A percentile compares a stretch with the other conserved stretches of the same genome.
phyloP scores from a whole-genome alignment of 2,888 invertebrate species.

The Cynaeus angustus region DNA sequence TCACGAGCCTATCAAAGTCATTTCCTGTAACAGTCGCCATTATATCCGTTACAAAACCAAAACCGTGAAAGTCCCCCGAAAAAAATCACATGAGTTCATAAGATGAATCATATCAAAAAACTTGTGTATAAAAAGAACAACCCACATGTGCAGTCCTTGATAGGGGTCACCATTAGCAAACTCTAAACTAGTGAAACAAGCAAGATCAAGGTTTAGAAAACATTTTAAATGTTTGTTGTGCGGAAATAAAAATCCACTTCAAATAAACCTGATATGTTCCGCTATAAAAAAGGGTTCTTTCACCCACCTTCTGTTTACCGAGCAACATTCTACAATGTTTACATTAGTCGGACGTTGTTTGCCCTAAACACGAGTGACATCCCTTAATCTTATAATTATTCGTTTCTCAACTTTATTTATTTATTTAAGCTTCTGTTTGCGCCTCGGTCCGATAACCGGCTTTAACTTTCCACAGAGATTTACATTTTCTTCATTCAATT shows the following conservation, averaged over 20 bases:
- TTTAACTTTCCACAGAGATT: background rate
- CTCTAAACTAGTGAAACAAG: too few relatives aligned
- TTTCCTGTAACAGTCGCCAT: constrained; percentile 33
- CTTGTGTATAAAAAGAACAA: background rate
- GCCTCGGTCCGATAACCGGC: background rate
- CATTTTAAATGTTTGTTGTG: too few relatives aligned
- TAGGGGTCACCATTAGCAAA: too few relatives aligned
- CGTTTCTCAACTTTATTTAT: background rate
- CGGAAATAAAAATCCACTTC: too few relatives aligned
- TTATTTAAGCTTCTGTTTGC: constrained; percentile 14
- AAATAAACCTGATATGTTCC: too few relatives aligned
- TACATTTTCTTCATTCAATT: constrained; percentile 17
- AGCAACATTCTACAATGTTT: background rate
- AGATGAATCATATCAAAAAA: constrained; percentile 13
- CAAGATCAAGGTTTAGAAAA: too few relatives aligned
- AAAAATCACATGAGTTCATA: constrained; percentile 22
- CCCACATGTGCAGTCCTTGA: background rate
- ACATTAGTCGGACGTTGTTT: background rate
- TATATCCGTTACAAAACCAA: constrained; percentile 23
- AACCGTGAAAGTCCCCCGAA: constrained; percentile 23
- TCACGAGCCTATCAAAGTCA: constrained; percentile 32
- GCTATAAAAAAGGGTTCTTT: background rate
- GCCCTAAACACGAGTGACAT: background rate
- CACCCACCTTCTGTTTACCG: background rate
- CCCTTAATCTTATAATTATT: constrained; percentile 7